Percentiles rank a stretch among this genome's conserved stretches.
Evolutionary conservation across 2,113 vertebrate species (phyloP).

Genomic region (Trogon melanurus): DNA sequence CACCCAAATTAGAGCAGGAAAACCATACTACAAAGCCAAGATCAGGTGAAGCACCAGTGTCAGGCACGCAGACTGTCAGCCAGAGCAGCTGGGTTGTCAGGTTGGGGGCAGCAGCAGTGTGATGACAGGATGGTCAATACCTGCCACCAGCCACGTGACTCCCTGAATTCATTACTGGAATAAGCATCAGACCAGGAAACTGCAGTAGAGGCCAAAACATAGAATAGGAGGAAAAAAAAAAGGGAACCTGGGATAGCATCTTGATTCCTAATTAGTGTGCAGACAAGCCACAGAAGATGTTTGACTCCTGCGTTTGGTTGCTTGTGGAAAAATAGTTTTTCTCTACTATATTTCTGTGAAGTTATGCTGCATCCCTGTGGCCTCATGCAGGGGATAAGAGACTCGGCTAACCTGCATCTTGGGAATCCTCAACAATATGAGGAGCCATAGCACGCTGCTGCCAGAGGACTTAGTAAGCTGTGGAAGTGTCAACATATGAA

Average conservation of each 20-base stretch:
- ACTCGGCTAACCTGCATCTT: background rate
- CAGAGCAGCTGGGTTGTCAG: background rate
- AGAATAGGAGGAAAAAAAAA: background rate
- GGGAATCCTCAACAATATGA: background rate
- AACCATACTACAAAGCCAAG: background rate
- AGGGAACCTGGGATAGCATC: background rate
- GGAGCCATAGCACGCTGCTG: background rate
- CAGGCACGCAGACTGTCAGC: background rate
- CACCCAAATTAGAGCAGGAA: background rate
- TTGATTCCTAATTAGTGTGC: background rate
- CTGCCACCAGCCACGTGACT: background rate
- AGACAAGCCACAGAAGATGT: background rate
- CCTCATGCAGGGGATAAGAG: background rate
- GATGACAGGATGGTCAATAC: background rate
- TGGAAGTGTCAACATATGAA: conserved; percentile 11
- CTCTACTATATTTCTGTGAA: background rate
- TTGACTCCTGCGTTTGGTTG: background rate
- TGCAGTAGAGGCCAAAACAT: background rate
- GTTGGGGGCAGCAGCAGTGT: background rate
- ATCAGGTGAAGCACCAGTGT: background rate
- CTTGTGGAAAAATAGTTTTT: background rate
- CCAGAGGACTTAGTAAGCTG: conserved; percentile 1
- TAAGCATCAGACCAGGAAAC: background rate
- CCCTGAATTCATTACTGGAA: background rate
- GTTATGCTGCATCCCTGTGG: background rate